A percentile compares a stretch with the other conserved stretches of the same genome.
phyloP scores from a whole-genome alignment of 2,888 invertebrate genomes.

The Drosophila paramelanica region DNA sequence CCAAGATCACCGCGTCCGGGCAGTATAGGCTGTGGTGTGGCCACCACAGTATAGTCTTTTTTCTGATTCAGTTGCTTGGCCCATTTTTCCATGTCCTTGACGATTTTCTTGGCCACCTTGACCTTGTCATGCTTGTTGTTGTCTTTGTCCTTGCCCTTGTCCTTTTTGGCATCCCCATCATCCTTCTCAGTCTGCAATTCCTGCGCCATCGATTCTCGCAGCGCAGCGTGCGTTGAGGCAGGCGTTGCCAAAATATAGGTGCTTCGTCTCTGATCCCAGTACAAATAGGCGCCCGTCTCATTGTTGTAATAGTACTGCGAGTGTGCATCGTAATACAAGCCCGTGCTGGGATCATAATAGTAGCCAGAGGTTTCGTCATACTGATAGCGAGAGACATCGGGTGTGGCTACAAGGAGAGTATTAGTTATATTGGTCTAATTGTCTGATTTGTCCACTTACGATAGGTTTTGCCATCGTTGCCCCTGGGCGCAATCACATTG shows the following conservation, averaged over 20 bases:
- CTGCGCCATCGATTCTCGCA: constrained; percentile 70
- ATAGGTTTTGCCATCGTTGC: constrained; percentile 84
- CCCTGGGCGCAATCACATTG: constrained; percentile 75
- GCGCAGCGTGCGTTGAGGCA: constrained; percentile 81
- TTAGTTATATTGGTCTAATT: not conserved
- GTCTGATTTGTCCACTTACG: constrained; percentile 67
- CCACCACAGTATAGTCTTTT: constrained; percentile 88
- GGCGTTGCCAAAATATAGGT: constrained; percentile 86
- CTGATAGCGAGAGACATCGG: constrained; percentile 96
- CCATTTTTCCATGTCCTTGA: constrained; percentile 95
- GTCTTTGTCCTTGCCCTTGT: constrained; percentile 87
- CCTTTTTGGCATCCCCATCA: constrained; percentile 81
- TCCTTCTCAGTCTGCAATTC: constrained; percentile 54
- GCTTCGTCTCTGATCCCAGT: constrained; percentile 93
- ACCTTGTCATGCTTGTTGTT: constrained; percentile 93
- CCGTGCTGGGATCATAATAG: constrained; percentile 96
- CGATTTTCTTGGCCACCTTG: constrained; percentile 98
- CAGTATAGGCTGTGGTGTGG: constrained; percentile 82
- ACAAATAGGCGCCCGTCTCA: constrained; percentile 95
- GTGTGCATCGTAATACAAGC: constrained; percentile 97
- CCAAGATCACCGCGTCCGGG: constrained; percentile 60
- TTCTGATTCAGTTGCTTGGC: constrained; percentile 98
- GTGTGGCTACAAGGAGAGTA: constrained; percentile 86
- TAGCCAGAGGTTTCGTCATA: constrained; percentile 98
- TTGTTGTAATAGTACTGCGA: constrained; percentile 98